Conservation (phyloP, 2,797 vertebrate species). For the Darevskia nairensis region DNA sequence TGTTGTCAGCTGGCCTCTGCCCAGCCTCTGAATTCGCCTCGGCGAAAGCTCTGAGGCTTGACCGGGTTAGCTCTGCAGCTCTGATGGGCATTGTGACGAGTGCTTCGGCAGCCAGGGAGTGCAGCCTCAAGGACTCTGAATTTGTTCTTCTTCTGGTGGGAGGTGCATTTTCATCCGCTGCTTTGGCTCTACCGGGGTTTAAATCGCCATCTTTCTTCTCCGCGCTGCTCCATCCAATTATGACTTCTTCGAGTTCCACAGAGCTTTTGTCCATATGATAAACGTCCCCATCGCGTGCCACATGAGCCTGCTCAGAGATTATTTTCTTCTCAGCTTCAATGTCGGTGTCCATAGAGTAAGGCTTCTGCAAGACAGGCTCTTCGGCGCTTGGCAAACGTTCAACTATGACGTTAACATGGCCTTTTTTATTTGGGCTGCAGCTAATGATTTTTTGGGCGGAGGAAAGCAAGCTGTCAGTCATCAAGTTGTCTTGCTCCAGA, state of each 20-base stretch:
- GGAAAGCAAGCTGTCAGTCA: slow-evolving; percentile 89
- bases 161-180: slow-evolving; percentile 88
- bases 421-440: slow-evolving; percentile 88
- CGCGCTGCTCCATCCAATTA: slow-evolving; percentile 78
- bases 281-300: slow-evolving; percentile 56
- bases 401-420: slow-evolving; percentile 96
- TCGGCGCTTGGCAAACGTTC: slow-evolving; percentile 94
- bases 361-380: slow-evolving; percentile 83
- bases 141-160: slow-evolving; percentile 93
- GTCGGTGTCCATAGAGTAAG: slow-evolving; percentile 84
- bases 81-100: slow-evolving; percentile 95
- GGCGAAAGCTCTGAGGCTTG: slow-evolving; percentile 73
- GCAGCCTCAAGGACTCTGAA: slow-evolving; percentile 93
- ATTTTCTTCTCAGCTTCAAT: slow-evolving; percentile 79
- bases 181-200: slow-evolving; percentile 65
- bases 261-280: slow-evolving; percentile 68
- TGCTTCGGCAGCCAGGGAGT: slow-evolving; percentile 95
- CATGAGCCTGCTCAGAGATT: slow-evolving; percentile 63
- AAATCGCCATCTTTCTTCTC: slow-evolving; percentile 76
- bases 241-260: slow-evolving; percentile 78
- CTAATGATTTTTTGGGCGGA: slow-evolving; percentile 97
- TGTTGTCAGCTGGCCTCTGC: slow-evolving; percentile 76
- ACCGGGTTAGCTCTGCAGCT: slow-evolving; percentile 83
- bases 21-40: slow-evolving; percentile 73
- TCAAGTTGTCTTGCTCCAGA: slow-evolving; percentile 76